A percentile compares a stretch with the other conserved stretches of the same genome.
Evolutionary conservation across 2,888 invertebrate species (phyloP).

Genomic region (Aphidius colemani): DNA sequence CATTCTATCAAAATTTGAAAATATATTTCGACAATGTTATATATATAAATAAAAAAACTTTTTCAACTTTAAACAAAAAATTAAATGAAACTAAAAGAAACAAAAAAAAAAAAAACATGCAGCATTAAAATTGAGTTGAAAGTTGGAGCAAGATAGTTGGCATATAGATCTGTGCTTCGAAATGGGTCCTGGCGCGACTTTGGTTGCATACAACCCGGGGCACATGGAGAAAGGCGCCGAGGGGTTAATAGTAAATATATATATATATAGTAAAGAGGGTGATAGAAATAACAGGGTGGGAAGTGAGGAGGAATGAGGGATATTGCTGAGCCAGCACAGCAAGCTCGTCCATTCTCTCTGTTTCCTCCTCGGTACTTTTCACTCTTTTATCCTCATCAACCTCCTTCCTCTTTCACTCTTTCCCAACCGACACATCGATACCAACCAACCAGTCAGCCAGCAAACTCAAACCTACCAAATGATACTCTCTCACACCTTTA

Average conservation of each 20-base stretch:
- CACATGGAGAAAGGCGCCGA: too few relatives aligned
- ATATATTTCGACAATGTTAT: too few relatives aligned
- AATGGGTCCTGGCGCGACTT: too few relatives aligned
- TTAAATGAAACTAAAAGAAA: too few relatives aligned
- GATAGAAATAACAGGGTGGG: constrained; percentile 27
- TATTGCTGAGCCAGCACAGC: constrained; percentile 59
- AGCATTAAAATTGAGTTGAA: too few relatives aligned
- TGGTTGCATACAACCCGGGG: constrained; percentile 8
- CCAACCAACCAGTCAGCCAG: constrained; percentile 53
- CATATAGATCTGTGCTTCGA: too few relatives aligned
- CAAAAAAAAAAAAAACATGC: too few relatives aligned
- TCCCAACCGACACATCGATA: constrained; percentile 58
- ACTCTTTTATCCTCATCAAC: constrained; percentile 6
- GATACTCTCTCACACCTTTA: neutral
- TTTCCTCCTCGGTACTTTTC: constrained; percentile 4
- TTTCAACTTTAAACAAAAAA: too few relatives aligned
- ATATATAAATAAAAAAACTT: too few relatives aligned
- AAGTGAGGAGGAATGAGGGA: constrained; percentile 51
- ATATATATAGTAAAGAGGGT: neutral
- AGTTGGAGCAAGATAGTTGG: too few relatives aligned
- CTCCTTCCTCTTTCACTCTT: constrained; percentile 27
- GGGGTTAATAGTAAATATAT: too few relatives aligned
- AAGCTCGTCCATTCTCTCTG: constrained; percentile 3
- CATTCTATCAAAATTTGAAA: too few relatives aligned
- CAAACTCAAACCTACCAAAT: constrained; percentile 42